Conservation (phyloP, 2,888 invertebrate genomes). For the Nomada fucata region DNA sequence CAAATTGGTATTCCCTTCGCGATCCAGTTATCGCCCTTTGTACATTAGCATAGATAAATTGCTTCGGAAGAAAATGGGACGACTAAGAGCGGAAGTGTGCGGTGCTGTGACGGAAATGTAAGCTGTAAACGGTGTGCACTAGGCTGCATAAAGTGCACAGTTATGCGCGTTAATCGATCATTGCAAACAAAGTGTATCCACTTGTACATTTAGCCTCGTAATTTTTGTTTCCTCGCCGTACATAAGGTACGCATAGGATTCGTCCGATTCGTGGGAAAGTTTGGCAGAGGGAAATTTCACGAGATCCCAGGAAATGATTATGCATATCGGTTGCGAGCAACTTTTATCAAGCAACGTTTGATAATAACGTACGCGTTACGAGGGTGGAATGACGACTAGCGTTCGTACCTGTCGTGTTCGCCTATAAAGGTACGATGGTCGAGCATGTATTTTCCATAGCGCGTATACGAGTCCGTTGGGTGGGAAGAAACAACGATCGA, state of each 20-base stretch:
- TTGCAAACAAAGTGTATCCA: no score
- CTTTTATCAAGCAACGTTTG: slow-evolving; percentile 25
- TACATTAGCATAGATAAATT: background rate
- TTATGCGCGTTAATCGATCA: no score
- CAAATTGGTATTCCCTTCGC: slow-evolving; percentile 33
- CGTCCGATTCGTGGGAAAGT: background rate
- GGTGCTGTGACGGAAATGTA: background rate
- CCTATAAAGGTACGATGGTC: slow-evolving; percentile 35
- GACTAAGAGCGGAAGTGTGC: background rate
- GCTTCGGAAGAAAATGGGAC: background rate
- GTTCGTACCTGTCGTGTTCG: background rate
- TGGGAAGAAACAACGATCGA: background rate
- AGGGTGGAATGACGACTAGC: background rate
- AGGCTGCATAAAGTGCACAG: no score
- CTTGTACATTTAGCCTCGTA: no score
- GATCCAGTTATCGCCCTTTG: slow-evolving; percentile 14
- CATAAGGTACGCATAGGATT: background rate
- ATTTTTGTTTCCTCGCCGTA: no score
- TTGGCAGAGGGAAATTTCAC: background rate
- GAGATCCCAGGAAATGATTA: slow-evolving; percentile 13
- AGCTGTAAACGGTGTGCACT: no score
- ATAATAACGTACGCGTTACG: slow-evolving; percentile 22
- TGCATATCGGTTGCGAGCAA: slow-evolving; percentile 25
- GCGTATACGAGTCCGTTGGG: background rate
- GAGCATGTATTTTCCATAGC: background rate